Base-by-base conservation (phyloP, 2,113 vertebrate genomes). In the Conger conger region DNA sequence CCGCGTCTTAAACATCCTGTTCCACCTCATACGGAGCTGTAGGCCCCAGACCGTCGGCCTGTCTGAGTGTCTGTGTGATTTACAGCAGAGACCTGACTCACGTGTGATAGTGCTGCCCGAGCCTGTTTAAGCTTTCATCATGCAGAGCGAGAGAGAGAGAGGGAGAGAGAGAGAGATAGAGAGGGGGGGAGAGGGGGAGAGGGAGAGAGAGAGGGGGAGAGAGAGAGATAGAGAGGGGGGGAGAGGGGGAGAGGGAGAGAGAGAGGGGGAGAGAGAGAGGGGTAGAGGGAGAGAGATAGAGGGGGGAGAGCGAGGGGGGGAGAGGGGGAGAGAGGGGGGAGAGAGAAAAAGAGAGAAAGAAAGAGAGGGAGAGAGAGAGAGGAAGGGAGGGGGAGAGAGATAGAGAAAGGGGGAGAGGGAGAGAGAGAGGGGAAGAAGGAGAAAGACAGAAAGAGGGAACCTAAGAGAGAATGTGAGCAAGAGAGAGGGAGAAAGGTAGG, bases 1-100 rank as follows among this genome's bases (percentile, higher is more conserved):
- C 27, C n/a, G 30, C 45, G 45, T 33, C 36, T 82, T 30, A 42
- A 73, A 42, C 60, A 68, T 7, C 83, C 86, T 79, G 60, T 89
- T 89, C 94, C 94, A 90, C 50, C 40, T 9, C 40, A 42, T n/a
- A n/a, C n/a, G n/a, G n/a, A n/a, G n/a, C n/a, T n/a, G n/a, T n/a
- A n/a, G n/a, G n/a, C n/a, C n/a, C n/a, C n/a, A n/a, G n/a, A n/a
- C n/a, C n/a, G n/a, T n/a, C n/a, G n/a, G n/a, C n/a, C n/a, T n/a
- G n/a, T n/a, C n/a, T n/a, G n/a, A n/a, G n/a, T n/a, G n/a, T n/a
- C 3, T 42, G 40, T 42, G 40, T 42, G 40, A 42, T 42, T 5
- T 9, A 42, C 40, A 42, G 40, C 40, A 50, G 45, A 50, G 11
- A 13, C n/a, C n/a, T n/a, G n/a, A n/a, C n/a, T n/a, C n/a, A n/a